phyloP scores from a whole-genome alignment of 2,797 vertebrate genomes.

The Artibeus lituratus region DNA sequence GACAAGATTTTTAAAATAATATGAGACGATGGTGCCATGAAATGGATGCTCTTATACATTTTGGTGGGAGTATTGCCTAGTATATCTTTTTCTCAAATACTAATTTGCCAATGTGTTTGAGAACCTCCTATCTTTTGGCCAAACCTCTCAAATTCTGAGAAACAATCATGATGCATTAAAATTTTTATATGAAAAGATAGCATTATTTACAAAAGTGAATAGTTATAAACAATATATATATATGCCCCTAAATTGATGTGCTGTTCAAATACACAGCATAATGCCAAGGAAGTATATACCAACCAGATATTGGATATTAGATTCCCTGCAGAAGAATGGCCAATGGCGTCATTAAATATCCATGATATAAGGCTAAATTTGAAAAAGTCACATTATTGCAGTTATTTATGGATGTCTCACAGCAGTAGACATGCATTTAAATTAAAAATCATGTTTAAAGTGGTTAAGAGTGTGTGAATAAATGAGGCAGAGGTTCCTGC shows the following conservation, averaged over 20 bases:
- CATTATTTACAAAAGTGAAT: background rate
- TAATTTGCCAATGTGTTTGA: background rate
- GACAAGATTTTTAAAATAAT: background rate
- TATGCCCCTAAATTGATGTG: background rate
- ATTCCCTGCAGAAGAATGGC: background rate
- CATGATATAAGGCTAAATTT: background rate
- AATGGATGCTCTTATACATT: background rate
- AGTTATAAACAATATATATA: background rate
- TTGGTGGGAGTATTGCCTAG: background rate
- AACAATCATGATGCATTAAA: background rate
- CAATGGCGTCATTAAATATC: background rate
- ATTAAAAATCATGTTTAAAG: background rate
- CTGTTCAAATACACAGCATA: background rate
- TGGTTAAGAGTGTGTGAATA: background rate
- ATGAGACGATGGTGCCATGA: background rate
- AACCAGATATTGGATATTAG: background rate
- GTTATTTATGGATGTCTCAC: background rate
- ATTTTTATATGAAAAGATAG: background rate
- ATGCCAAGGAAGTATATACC: background rate
- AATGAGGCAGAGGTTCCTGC: background rate
- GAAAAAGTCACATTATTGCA: background rate
- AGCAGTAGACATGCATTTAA: background rate
- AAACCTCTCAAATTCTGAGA: background rate
- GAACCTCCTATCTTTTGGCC: background rate
- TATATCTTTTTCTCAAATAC: background rate